Conservation (phyloP, 1,140 invertebrate genomes). For the Neotoxoptera formosana region DNA sequence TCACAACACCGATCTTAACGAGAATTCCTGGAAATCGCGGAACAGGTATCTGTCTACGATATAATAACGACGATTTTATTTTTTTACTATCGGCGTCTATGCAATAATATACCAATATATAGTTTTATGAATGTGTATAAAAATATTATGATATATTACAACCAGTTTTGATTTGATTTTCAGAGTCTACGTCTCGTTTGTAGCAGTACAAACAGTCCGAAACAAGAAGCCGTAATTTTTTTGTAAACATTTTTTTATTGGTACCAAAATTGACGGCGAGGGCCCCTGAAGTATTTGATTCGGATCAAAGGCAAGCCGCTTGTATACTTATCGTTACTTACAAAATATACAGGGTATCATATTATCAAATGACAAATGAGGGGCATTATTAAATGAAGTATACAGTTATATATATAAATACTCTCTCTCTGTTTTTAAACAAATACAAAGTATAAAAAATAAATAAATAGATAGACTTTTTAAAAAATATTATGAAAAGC, state of each 20-base stretch:
- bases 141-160: not conserved
- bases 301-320: not conserved
- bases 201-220: not conserved
- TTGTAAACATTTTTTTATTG: not conserved
- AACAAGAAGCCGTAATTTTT: not conserved
- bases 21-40: not conserved
- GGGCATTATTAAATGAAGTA: not conserved
- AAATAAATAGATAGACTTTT: not conserved
- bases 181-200: not conserved
- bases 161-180: not conserved
- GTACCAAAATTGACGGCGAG: too few relatives aligned
- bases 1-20: not conserved
- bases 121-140: not conserved
- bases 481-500: not conserved
- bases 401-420: not conserved
- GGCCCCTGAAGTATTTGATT: not conserved
- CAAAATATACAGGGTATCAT: not conserved
- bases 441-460: not conserved
- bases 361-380: not conserved
- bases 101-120: not conserved
- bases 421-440: not conserved
- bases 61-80: conserved; percentile 3
- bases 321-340: not conserved
- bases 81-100: not conserved
- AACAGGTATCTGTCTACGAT: not conserved